Conservation (phyloP, 2,888 invertebrate species). For the Nephrotoma guestfalica region DNA sequence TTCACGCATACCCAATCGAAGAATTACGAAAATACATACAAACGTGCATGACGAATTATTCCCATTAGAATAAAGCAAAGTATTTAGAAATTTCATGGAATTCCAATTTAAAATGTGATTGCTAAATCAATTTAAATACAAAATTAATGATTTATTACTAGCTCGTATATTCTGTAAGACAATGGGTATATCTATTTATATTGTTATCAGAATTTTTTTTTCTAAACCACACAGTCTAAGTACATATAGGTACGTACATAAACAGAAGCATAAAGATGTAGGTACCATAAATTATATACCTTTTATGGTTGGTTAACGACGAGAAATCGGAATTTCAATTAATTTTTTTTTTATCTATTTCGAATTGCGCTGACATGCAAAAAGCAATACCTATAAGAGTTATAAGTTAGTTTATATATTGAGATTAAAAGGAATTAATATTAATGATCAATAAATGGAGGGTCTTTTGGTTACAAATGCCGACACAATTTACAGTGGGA, state of each 20-base stretch:
- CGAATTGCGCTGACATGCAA: background rate
- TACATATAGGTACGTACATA: background rate
- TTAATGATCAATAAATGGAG: background rate
- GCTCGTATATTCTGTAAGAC: background rate
- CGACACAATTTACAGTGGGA: background rate
- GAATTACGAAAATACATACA: background rate
- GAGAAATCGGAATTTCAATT: background rate
- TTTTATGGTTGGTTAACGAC: background rate
- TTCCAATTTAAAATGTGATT: background rate
- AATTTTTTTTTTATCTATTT: background rate
- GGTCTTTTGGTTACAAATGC: background rate
- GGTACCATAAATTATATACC: background rate
- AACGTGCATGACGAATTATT: background rate
- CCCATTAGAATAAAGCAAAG: background rate
- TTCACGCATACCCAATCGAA: background rate
- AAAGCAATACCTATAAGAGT: background rate
- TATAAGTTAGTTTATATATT: background rate
- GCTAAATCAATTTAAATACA: background rate
- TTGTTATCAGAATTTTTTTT: background rate
- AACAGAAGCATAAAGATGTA: background rate
- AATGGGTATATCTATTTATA: background rate
- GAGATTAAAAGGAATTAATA: background rate
- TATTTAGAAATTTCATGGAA: background rate
- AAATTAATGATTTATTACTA: background rate
- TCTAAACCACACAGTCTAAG: background rate